Conservation (phyloP, 2,113 vertebrate species). For the Recurvirostra avosetta region DNA sequence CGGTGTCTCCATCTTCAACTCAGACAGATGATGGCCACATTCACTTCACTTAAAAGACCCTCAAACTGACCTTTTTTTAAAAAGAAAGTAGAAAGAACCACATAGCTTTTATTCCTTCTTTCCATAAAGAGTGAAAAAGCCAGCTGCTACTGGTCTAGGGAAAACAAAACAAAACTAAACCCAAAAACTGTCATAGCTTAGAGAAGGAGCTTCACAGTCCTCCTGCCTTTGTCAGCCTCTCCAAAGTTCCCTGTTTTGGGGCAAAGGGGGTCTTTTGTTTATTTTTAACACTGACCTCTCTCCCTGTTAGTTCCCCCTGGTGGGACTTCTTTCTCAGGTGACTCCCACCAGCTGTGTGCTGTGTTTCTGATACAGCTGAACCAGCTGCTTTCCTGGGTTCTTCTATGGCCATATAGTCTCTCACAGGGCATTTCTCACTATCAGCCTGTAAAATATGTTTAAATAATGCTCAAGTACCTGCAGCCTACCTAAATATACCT, state of each 20-base stretch:
- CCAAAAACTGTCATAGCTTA: background rate
- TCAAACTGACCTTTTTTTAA: background rate
- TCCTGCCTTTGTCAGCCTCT: background rate
- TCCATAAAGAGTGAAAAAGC: background rate
- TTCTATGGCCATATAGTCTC: background rate
- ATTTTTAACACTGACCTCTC: background rate
- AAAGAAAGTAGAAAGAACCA: background rate
- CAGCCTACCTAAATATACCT: background rate
- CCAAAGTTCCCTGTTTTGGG: background rate
- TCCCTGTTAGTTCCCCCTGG: background rate
- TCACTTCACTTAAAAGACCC: background rate
- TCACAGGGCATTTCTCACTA: background rate
- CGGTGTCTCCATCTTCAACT: background rate
- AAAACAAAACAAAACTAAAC: background rate
- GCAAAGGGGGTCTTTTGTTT: fast-evolving
- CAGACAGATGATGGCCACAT: background rate
- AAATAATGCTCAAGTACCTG: background rate
- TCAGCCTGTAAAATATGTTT: background rate
- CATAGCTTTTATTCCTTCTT: background rate
- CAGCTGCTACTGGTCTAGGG: background rate
- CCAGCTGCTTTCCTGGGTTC: background rate
- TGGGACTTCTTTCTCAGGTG: background rate
- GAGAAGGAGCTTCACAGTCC: background rate
- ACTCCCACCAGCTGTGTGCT: background rate
- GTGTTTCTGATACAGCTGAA: background rate